These are phyloP conservation scores for Strigamia maritima DNA, from an alignment of 2,888 invertebrate species.

Conservation along the genomic window DNA sequence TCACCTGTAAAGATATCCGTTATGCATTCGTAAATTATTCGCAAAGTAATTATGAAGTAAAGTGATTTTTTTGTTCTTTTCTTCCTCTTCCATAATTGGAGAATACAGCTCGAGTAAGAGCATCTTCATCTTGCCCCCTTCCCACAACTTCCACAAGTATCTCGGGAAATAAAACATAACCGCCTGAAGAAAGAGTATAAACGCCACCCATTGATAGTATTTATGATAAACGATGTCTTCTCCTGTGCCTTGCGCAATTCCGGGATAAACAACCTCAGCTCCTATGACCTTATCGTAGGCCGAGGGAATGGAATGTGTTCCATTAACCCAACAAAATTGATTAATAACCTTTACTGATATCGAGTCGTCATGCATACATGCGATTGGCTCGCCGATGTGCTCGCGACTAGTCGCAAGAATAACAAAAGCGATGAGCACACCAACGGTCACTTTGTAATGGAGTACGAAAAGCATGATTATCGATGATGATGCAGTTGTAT, in stretches of 20 bases:
- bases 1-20: slow-evolving; percentile 76
- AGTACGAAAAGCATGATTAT: slow-evolving; percentile 89
- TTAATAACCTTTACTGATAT: slow-evolving; percentile 76
- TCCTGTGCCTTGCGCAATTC: too few relatives aligned
- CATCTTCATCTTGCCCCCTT: slow-evolving; percentile 75
- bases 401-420: slow-evolving; percentile 88
- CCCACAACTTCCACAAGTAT: slow-evolving; percentile 77
- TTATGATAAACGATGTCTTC: slow-evolving; percentile 68
- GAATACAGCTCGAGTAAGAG: slow-evolving; percentile 57
- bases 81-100: slow-evolving; percentile 65
- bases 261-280: slow-evolving; percentile 66
- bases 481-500: slow-evolving; percentile 78
- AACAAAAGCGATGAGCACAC: slow-evolving; percentile 85
- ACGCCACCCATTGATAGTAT: slow-evolving; percentile 95
- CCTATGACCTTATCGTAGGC: slow-evolving; percentile 62
- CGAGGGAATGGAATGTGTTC: slow-evolving; percentile 82
- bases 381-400: slow-evolving; percentile 95
- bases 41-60: slow-evolving; percentile 64
- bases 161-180: slow-evolving; percentile 80
- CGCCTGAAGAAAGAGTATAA: slow-evolving; percentile 75
- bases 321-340: slow-evolving; percentile 94
- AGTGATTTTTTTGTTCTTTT: slow-evolving; percentile 67
- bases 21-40: slow-evolving; percentile 77
- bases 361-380: slow-evolving; percentile 68
- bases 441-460: slow-evolving; percentile 89